Evolutionary conservation across 30 jellyfish, hydroid and myxozoan species (phyloP).

Genomic region (Rhopilema esculentum): DNA sequence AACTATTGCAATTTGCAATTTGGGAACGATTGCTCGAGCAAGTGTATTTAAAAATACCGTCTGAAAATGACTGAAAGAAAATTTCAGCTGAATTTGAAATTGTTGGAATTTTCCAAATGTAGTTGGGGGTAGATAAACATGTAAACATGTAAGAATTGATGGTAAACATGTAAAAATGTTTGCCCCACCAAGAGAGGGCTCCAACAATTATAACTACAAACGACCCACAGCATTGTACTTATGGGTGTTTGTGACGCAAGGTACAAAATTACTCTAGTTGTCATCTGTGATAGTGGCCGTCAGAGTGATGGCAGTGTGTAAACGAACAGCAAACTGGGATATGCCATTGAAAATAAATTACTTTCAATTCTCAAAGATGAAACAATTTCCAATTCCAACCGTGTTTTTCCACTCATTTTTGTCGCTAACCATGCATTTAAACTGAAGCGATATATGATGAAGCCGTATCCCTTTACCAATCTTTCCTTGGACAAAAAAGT

Average conservation of each 20-base stretch:
- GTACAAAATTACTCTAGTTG: slow-evolving; percentile 54
- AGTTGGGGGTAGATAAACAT: slow-evolving; percentile 53
- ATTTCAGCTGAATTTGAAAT: slow-evolving; percentile 30
- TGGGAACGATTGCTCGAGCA: slow-evolving; percentile 23
- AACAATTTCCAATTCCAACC: neutral
- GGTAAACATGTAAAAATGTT: slow-evolving; percentile 54
- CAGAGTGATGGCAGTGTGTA: slow-evolving; percentile 70
- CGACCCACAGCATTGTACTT: slow-evolving; percentile 58
- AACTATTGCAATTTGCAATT: slow-evolving; percentile 25
- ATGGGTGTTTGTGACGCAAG: slow-evolving; percentile 69
- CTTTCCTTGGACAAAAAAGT: slow-evolving; percentile 14
- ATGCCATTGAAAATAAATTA: slow-evolving; percentile 44
- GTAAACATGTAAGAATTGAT: slow-evolving; percentile 56
- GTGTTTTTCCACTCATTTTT: slow-evolving; percentile 26
- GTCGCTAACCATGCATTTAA: slow-evolving; percentile 61
- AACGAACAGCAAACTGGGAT: slow-evolving; percentile 34
- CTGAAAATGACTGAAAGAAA: slow-evolving; percentile 31
- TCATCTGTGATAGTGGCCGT: slow-evolving; percentile 71
- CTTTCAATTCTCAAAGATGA: slow-evolving; percentile 28
- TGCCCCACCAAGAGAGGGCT: slow-evolving; percentile 44
- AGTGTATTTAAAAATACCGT: slow-evolving; percentile 5
- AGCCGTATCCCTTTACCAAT: slow-evolving; percentile 42
- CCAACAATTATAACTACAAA: slow-evolving; percentile 29
- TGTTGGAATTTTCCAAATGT: slow-evolving; percentile 46
- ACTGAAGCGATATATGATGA: slow-evolving; percentile 43